Base-by-base conservation (phyloP, 2,888 invertebrate species). In the Eudemis profundana region DNA sequence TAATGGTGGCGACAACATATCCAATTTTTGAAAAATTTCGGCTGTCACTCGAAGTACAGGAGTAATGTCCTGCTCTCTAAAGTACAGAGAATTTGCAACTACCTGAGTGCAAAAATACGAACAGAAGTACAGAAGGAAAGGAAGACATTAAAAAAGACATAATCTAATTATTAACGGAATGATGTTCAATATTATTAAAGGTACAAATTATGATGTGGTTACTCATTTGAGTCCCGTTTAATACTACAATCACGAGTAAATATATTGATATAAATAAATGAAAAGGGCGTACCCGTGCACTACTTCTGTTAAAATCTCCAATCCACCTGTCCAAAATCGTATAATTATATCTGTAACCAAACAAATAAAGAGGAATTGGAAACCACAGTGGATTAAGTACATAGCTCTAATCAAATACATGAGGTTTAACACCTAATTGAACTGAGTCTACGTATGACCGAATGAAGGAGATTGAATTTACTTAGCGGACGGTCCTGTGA, bases 261-360 rank as follows among this genome's bases (percentile, higher is more conserved):
- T 21, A 23, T 4, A 47, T 19, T 12, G 23, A 7, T 7, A 10
- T 15, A n/a, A 8, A 33, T 38, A 21, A 8, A 10, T 3, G 27
- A 12, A 46, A 33, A n/a, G 8, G 3, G 33, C 74, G 65, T 77
- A 87, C 86, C 68, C 75, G 75, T 3, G 80, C 71, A 49, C 77
- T 75, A n/a, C 82, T 84, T 57, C 15, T 71, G 4, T 76, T 73
- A 36, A 76, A 84, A 17, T 73, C 67, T 3, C 83, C 79, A 36
- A 84, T 73, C 87, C 87, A 88, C 69, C 81, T 71, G 38, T 87
- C 87, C 0, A 78, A 73, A 15, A 82, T 69, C 0, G 85, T 81
- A 61, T 83, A 78, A 7, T 69, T 70, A 12, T 77, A 86, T 8
- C 88, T 89, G 74, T 4, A 78, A 79, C 42, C 44, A 44, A 21